These are phyloP conservation scores for Pseudomyrmex dendroicus DNA, from an alignment of 1,140 invertebrate genomes.

Conservation along the genomic window DNA sequence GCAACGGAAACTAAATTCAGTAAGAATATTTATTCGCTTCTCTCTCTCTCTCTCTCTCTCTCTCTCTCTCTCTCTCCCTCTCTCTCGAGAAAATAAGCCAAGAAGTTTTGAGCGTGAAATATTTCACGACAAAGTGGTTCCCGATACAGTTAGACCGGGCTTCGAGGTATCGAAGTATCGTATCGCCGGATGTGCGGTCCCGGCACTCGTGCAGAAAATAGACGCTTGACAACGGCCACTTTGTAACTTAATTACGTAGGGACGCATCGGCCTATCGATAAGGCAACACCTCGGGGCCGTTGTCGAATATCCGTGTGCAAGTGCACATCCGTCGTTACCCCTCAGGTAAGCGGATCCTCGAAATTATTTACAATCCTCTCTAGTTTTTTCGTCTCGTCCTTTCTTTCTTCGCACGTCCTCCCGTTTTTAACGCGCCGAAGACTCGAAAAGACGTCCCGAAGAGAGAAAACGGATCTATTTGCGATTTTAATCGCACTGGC, in stretches of 20 bases:
- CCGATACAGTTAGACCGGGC: background rate
- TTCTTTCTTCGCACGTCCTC: background rate
- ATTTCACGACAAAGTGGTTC: background rate
- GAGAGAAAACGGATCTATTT: constrained; percentile 16
- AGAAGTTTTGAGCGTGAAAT: background rate
- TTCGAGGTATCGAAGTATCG: background rate
- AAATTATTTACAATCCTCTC: constrained; percentile 60
- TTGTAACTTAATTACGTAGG: constrained; percentile 60
- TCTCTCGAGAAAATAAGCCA: background rate
- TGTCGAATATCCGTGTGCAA: constrained; percentile 49
- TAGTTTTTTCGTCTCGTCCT: constrained; percentile 50
- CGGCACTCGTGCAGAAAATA: constrained; percentile 27
- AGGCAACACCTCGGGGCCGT: constrained; percentile 53
- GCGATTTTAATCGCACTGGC: constrained; percentile 41
- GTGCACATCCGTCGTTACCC: constrained; percentile 48
- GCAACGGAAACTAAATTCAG: background rate
- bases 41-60: background rate
- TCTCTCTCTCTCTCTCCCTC: background rate
- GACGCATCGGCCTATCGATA: constrained; percentile 58
- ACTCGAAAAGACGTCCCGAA: background rate
- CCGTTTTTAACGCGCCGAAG: constrained; percentile 41
- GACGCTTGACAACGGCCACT: constrained; percentile 49
- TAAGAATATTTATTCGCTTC: background rate
- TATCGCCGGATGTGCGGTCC: background rate
- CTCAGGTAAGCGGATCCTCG: constrained; percentile 61